Evolutionary conservation across 2,113 vertebrate genomes (phyloP), one percentile per base, ranked within the genome.

Genomic region (Natator depressus): DNA sequence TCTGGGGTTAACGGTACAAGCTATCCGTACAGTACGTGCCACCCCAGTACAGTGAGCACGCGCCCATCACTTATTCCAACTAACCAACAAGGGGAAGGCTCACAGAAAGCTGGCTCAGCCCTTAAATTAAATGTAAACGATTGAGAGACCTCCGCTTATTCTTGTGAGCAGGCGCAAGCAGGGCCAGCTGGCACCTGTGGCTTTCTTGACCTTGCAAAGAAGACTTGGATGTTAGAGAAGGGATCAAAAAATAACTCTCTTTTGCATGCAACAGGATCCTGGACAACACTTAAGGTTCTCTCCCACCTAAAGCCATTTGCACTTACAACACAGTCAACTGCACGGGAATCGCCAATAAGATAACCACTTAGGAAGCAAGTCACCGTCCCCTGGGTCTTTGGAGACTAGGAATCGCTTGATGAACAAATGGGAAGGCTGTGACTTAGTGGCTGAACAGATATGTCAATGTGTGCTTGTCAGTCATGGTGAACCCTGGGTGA

Each of bases 161-260:
- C 80, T 69, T 1, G 8, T 10, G 12, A 13, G 72, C n/a, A 49
- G 59, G 8, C 27, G 24, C 19, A 2, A 46, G 17, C 35, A 42
- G 13, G 31, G 11, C 20, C 53, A 35, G 27, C 51, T 47, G 75
- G 59, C 6, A 29, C 49, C 35, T 1, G 0, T 69, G 80, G 88
- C 62, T 54, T 91, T 91, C 79, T 81, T 85, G 86, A 51, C 62
- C 90, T 78, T 6, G 47, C 42, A 47, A 3, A 35, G 82, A 80
- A 84, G 82, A 75, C 76, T 27, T 88, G 35, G 86, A 82, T 2
- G 46, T 53, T 89, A 31, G 10, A 78, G 97, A 86, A 82, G 1
- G 0, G 96, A 91, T 97, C 97, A 98, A 98, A 98, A 98, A 97
- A 94, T 94, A 87, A 96, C 97, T 95, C 82, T 97, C 93, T 98